These are phyloP conservation scores for Operophtera brumata DNA, from an alignment of 2,888 invertebrate species.

Conservation along the genomic window DNA sequence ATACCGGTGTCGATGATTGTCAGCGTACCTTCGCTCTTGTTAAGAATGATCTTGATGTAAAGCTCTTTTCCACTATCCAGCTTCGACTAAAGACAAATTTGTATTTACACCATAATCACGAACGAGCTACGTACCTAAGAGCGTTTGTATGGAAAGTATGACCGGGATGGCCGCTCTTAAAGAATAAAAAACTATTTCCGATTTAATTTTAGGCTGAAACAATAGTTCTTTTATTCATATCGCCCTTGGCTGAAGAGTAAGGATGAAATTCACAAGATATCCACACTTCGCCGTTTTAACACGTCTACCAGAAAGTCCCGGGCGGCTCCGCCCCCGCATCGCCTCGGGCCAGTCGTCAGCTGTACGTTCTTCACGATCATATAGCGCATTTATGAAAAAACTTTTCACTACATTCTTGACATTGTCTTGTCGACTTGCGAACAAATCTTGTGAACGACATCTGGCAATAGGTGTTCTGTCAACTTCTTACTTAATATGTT, in stretches of 20 bases:
- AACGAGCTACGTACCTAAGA: too few relatives aligned
- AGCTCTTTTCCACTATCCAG: too few relatives aligned
- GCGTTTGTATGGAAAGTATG: too few relatives aligned
- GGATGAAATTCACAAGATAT: conserved; percentile 68
- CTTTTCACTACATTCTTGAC: conserved; percentile 68
- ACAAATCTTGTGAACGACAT: conserved; percentile 22
- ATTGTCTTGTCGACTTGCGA: conserved; percentile 57
- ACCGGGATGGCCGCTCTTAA: too few relatives aligned
- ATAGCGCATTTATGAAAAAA: conserved; percentile 78
- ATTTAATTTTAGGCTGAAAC: conserved; percentile 33
- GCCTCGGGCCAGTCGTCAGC: conserved; percentile 73
- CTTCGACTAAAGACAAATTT: too few relatives aligned
- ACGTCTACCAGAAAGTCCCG: conserved; percentile 72
- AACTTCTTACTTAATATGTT: background rate
- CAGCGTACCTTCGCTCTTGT: too few relatives aligned
- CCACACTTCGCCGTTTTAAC: conserved; percentile 69
- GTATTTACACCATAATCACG: too few relatives aligned
- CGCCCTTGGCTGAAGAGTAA: conserved; percentile 53
- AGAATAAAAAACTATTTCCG: conserved; percentile 26
- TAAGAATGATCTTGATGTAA: too few relatives aligned
- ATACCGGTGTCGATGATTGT: too few relatives aligned
- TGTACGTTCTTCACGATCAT: conserved; percentile 57
- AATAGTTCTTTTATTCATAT: conserved; percentile 53
- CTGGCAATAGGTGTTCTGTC: background rate
- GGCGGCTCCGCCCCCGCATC: conserved; percentile 51